phyloP scores from a whole-genome alignment of 2,797 vertebrate genomes.

The Sus cebifrons region DNA sequence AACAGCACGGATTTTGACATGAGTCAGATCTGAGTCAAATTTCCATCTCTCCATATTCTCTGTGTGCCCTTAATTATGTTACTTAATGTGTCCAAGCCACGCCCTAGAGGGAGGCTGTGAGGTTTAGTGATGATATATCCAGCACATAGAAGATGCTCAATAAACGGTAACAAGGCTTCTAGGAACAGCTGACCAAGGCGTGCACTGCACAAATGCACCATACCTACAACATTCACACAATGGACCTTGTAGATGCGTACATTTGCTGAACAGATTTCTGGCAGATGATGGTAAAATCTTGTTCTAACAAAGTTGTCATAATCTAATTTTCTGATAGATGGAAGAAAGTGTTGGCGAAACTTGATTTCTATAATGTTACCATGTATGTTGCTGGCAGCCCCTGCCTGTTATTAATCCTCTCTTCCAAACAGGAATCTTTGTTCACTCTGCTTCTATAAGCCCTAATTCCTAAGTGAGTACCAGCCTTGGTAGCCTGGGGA shows the following conservation, averaged over 20 bases:
- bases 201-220: not conserved
- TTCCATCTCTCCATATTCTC: not conserved
- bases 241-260: rapidly evolving
- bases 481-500: not conserved
- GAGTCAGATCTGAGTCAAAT: not conserved
- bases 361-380: not conserved
- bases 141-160: not conserved
- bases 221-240: rapidly evolving
- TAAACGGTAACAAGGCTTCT: not conserved
- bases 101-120: not conserved
- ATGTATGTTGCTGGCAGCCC: not conserved
- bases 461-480: not conserved
- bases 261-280: not conserved
- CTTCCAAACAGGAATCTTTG: not conserved
- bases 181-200: not conserved
- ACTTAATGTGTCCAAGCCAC: not conserved
- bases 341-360: not conserved
- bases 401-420: not conserved
- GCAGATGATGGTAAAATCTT: not conserved
- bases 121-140: rapidly evolving
- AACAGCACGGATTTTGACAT: not conserved
- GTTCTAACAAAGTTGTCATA: not conserved
- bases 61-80: not conserved
- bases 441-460: not conserved
- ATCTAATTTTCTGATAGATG: not conserved